A percentile compares a stretch with the other conserved stretches of the same genome.
These are phyloP conservation scores for Harpagifer antarcticus DNA, from an alignment of 2,797 vertebrate species.

Conservation along the genomic window DNA sequence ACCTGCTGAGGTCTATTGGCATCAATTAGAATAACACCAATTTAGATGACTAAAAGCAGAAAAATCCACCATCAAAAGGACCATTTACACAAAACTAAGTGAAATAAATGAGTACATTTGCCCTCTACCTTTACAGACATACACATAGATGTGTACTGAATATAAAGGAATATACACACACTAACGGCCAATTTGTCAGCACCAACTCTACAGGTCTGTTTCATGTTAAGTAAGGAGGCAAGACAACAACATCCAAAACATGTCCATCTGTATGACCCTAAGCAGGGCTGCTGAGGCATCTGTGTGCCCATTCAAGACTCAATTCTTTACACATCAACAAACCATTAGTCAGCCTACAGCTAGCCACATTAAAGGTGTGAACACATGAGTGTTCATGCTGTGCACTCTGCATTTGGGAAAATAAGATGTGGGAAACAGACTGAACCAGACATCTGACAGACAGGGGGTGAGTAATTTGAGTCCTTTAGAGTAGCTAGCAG, in stretches of 20 bases:
- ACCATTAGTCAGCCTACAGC: slow-evolving; percentile 48
- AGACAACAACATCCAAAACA: slow-evolving; percentile 49
- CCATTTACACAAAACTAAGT: slow-evolving; percentile 5
- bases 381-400: neutral
- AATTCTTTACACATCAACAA: slow-evolving; percentile 58
- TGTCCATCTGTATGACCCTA: slow-evolving; percentile 42
- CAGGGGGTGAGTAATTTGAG: slow-evolving; percentile 57
- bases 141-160: neutral
- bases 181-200: slow-evolving; percentile 10
- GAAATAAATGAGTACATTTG: slow-evolving; percentile 29
- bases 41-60: neutral
- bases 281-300: slow-evolving; percentile 32
- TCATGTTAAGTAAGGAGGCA: slow-evolving; percentile 42
- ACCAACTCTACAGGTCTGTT: slow-evolving; percentile 39
- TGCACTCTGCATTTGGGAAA: slow-evolving; percentile 39
- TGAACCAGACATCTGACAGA: slow-evolving; percentile 57
- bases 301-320: slow-evolving; percentile 36
- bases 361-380: slow-evolving; percentile 35
- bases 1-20: neutral
- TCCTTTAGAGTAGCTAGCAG: slow-evolving; percentile 57
- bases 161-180: neutral
- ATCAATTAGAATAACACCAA: slow-evolving; percentile 9
- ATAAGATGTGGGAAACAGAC: slow-evolving; percentile 57
- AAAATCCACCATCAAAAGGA: slow-evolving; percentile 19
- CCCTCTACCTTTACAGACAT: slow-evolving; percentile 5